Evolutionary conservation across 2,888 invertebrate species (phyloP), one percentile per base, ranked within the genome.

Genomic region (Pachydiplax longipennis): DNA sequence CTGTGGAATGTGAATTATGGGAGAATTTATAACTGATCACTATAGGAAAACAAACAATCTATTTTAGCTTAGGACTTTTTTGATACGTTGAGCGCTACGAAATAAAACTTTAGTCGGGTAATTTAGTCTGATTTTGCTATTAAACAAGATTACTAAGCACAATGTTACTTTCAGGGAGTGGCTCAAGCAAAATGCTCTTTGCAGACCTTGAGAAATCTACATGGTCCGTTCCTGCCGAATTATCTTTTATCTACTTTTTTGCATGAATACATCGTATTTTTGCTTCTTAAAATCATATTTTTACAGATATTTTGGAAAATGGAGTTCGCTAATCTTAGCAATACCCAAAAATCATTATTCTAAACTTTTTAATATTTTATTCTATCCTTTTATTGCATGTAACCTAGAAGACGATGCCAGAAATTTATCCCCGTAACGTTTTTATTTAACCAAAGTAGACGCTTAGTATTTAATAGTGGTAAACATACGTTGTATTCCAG

Each of bases 121-220:
- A 83, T n/a, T 31, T 31, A 6, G 12, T 35, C 37, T 87, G 37
- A 12, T 22, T n/a, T 37, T 18, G 58, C 53, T 58, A n/a, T 35
- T 8, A 3, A 58, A 35, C 37, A 37, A n/a, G 35, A 58, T 58
- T 53, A 83, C n/a, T 35, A 58, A 44, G 58, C 35, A 83, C 35
- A 87, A 37, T 37, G 35, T 61, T 25, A 31, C n/a, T 13, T 18
- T 65, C 22, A 80, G 90, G 90, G 90, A 90, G 90, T 90, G 90
- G 90, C 81, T 81, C 80, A 80, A 35, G 90, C 44, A 90, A 61
- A 90, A 37, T 73, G 48, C 80, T 90, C 90, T 90, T 81, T 53
- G 81, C 53, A 90, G 90, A 80, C 90, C 90, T 90, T 90, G 53
- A 81, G 90, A 48, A 80, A 90, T 81, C 90, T 73, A 61, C 53